Evolutionary conservation across 23 tunicate genomes (phyloP), one percentile per base, ranked within the genome.

Genomic region (Corella eumyota): DNA sequence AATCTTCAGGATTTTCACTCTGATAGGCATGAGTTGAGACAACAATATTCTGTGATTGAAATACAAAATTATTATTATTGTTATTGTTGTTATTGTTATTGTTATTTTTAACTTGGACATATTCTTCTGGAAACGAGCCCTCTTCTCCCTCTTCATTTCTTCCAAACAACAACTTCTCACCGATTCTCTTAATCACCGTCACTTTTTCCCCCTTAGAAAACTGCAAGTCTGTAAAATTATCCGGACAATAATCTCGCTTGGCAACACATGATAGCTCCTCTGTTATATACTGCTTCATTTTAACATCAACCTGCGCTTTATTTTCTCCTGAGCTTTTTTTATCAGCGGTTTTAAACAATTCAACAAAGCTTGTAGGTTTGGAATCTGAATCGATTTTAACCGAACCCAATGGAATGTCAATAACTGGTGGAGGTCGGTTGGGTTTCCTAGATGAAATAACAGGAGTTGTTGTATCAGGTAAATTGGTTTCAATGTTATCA

Each of bases 101-200:
- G 9, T 59, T 30, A 29, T 20, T 1, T 44, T 76, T 73, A 36
- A 66, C 54, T 48, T 25, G 19, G 4, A 77, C 75, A 33, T 27
- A 77, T 25, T 36, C 32, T 50, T 52, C 56, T 4, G 85, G 85
- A 50, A 77, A 68, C 1, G 85, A 25, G 1, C 85, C 85, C 51
- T 77, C 85, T 36, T 77, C 75, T 0, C 85, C 85, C 3, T 60
- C 69, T 25, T 60, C 85, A 58, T 68, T 77, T 36, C 85, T 68
- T 24, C 85, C 85, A 34, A 77, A 77, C 37, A 68, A 45, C 26
- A 69, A 32, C 9, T 60, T 38, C 5, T 50, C 85, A 50, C 68
- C 70, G 15, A 77, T 50, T 27, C 65, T 60, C 23, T 68, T 68
- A 30, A 68, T 36, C 25, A 77, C 64, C 1, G 65, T 30, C 17